Base-by-base conservation (phyloP, 2,113 vertebrate genomes). In the Himantopus leucocephalus region DNA sequence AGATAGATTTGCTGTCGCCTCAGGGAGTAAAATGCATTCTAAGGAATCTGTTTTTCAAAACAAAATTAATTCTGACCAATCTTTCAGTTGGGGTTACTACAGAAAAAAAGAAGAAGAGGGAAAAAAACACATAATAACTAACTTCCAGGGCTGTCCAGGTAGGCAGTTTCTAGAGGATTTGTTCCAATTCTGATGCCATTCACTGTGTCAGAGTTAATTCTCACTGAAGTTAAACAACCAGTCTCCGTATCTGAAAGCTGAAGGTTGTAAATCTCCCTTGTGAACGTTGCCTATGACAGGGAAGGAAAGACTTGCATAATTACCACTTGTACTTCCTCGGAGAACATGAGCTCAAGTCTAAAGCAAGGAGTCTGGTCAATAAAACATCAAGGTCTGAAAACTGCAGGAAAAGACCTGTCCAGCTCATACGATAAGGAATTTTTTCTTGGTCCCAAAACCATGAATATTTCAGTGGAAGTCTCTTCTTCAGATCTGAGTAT, bases 301-400 rank as follows among this genome's bases (percentile, higher is more conserved):
- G 93, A 96, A 97, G 97, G 96, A 98, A 98, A 98, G 95, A 87
- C 94, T 96, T 97, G 92, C 63, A 87, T 98, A 98, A 98, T 98
- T 98, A 97, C 96, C 89, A 94, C 96, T 97, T 98, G 97, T 97
- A 95, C 95, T 97, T 98, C 95, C 97, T 98, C 92, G 15, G 75
- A 96, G 95, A 95, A 98, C 92, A 97, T 92, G 97, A 98, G 96
- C 96, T 98, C 91, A 95, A 96, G 93, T 95, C 95, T 91, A 95
- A 94, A 98, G 66, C 93, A 53, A 97, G 88, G 68, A 88, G 92
- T 91, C 94, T 59, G 87, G 88, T 97, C 89, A 97, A 97, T 97
- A 97, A 97, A 98, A 97, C 78, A 97, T 76, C 10, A 35, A 66
- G 77, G 32, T 94, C 95, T 97, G 76, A 94, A 96, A 96, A 95